Evolutionary conservation across 2,888 invertebrate genomes (phyloP).

Genomic region (Acanthacorydalis orientalis): DNA sequence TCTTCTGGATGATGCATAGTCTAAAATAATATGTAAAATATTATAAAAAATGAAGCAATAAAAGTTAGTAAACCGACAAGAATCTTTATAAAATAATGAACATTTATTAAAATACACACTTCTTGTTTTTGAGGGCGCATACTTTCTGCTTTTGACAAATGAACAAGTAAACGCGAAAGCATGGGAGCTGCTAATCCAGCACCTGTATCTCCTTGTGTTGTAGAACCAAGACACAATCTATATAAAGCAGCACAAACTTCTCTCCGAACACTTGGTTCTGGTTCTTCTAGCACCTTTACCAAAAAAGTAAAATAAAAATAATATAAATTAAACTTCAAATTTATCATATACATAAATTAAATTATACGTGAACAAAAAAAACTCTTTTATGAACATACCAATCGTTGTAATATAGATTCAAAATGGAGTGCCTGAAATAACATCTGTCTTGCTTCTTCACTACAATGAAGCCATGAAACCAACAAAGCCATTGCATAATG

Average conservation of each 20-base stretch:
- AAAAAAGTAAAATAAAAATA: background rate
- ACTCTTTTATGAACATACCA: conserved; percentile 24
- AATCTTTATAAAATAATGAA: conserved; percentile 5
- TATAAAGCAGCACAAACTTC: conserved; percentile 90
- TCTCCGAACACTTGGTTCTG: conserved; percentile 77
- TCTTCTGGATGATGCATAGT: conserved; percentile 49
- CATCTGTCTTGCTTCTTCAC: conserved; percentile 56
- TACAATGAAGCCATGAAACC: conserved; percentile 85
- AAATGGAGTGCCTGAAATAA: conserved; percentile 61
- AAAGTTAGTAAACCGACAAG: conserved; percentile 10
- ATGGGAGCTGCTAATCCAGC: conserved; percentile 58
- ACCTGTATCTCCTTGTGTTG: conserved; percentile 26
- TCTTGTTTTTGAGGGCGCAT: conserved; percentile 51
- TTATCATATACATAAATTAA: background rate
- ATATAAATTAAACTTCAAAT: background rate
- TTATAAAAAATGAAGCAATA: no score
- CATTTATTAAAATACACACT: conserved; percentile 19
- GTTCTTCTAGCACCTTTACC: conserved; percentile 61
- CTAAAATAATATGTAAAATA: conserved; percentile 17
- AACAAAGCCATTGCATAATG: conserved; percentile 85
- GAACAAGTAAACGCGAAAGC: conserved; percentile 61
- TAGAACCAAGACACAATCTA: conserved; percentile 60
- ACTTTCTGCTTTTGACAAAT: conserved; percentile 68
- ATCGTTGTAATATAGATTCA: conserved; percentile 65
- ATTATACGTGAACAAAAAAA: no score